phyloP scores from a whole-genome alignment of 2,113 vertebrate species.

The Podarcis muralis region DNA sequence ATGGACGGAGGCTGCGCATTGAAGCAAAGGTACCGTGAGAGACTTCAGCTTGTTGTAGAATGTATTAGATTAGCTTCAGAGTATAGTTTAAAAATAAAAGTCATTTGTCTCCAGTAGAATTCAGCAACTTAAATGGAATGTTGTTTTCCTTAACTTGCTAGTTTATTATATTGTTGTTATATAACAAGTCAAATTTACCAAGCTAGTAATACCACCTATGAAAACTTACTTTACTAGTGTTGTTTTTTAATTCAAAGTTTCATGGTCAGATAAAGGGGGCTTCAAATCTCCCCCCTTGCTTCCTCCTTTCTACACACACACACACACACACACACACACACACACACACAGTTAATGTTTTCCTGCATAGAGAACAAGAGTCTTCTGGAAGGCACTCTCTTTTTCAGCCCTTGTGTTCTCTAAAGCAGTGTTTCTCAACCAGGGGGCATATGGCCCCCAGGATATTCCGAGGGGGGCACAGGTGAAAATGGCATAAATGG shows the following conservation, averaged over 20 bases:
- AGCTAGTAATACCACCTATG: no score
- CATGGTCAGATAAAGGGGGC: not conserved
- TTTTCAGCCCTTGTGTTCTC: not conserved
- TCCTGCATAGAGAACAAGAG: not conserved
- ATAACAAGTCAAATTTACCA: not conserved
- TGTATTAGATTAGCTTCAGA: not conserved
- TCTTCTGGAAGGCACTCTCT: not conserved
- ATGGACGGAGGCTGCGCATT: slow-evolving; percentile 88
- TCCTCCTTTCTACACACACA: no score
- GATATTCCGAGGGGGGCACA: no score
- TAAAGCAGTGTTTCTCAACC: not conserved
- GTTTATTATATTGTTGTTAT: not conserved
- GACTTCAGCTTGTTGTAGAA: no score
- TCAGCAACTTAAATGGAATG: no score
- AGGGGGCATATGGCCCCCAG: no score
- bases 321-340: no score
- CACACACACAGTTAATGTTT: no score
- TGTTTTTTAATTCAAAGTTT: not conserved
- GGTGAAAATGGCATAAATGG: no score
- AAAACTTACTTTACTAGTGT: not conserved
- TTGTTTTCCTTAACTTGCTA: not conserved
- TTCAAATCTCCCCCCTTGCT: not conserved
- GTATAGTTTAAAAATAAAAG: not conserved
- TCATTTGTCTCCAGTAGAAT: no score
- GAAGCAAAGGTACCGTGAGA: slow-evolving; percentile 88